Evolutionary conservation across 2,797 vertebrate genomes (phyloP).

Genomic region (Saxicola maurus): DNA sequence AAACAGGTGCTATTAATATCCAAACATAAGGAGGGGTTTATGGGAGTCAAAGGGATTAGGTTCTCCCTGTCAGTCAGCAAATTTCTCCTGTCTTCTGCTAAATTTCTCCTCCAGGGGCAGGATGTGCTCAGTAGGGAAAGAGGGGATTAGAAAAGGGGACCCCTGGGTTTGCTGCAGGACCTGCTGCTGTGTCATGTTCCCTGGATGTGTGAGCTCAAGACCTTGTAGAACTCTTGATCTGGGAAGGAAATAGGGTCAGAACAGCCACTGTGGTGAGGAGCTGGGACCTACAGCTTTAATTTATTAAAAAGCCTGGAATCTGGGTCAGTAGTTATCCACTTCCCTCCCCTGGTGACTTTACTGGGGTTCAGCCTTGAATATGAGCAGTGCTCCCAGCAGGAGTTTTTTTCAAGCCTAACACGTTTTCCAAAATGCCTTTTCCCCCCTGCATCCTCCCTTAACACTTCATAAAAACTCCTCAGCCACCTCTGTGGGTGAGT

Average conservation of each 20-base stretch:
- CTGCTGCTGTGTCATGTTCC: rapidly evolving
- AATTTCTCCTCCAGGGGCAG: not conserved
- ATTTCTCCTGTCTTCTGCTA: not conserved
- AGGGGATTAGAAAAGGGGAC: not conserved
- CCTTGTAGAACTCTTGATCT: not conserved
- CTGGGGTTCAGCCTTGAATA: not conserved
- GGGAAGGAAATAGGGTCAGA: not conserved
- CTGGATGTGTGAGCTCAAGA: not conserved
- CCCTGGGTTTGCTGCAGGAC: not conserved
- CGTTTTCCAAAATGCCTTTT: not conserved
- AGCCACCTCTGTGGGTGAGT: not conserved
- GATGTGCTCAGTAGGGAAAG: not conserved
- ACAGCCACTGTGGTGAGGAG: not conserved
- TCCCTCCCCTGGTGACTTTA: not conserved
- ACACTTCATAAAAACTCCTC: not conserved
- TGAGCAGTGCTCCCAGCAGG: not conserved
- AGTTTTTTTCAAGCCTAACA: not conserved
- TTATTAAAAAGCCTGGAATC: not conserved
- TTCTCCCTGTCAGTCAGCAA: not conserved
- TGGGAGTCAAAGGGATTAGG: not conserved
- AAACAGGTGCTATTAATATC: not conserved
- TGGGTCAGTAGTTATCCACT: not conserved
- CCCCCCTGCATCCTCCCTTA: not conserved
- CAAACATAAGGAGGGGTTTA: not conserved
- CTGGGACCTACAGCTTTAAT: not conserved